Percentiles rank a stretch among this genome's conserved stretches.
Evolutionary conservation across 2,113 vertebrate species (phyloP).

Genomic region (Myrmophylax atrothorax): DNA sequence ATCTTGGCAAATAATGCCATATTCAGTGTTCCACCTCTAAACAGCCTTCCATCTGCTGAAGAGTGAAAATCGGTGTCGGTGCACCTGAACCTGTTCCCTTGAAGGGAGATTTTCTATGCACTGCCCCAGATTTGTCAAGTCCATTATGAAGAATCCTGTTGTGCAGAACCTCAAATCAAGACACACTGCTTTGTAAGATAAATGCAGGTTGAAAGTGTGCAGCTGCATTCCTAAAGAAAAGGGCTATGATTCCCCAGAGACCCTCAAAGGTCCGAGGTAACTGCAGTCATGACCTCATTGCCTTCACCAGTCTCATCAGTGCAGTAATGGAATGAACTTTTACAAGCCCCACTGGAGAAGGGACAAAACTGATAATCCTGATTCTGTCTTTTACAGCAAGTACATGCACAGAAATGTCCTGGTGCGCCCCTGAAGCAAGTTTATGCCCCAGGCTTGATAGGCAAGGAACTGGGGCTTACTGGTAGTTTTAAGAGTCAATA

Average conservation of each 20-base stretch:
- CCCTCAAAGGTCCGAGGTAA: conserved; percentile 45
- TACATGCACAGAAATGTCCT: not conserved
- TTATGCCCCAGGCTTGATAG: not conserved
- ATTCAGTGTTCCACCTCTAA: conserved; percentile 39
- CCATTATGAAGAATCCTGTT: conserved; percentile 57
- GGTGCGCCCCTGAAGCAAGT: not conserved
- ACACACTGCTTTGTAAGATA: conserved; percentile 38
- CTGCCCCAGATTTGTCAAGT: conserved; percentile 69
- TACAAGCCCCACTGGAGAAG: conserved; percentile 17
- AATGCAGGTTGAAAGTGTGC: conserved; percentile 34
- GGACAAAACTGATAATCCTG: not conserved
- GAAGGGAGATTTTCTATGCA: conserved; percentile 54
- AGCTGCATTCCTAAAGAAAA: conserved; percentile 59
- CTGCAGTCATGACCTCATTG: conserved; percentile 29
- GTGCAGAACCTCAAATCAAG: conserved; percentile 20
- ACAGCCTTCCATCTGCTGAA: conserved; percentile 62
- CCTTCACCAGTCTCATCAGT: not conserved
- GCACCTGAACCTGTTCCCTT: conserved; percentile 52
- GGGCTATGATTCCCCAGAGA: conserved; percentile 36
- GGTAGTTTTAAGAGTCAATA: not conserved
- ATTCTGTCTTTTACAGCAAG: not conserved
- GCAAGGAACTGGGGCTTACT: not conserved
- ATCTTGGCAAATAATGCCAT: not conserved
- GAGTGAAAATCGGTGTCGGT: conserved; percentile 19
- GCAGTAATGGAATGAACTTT: not conserved